A percentile compares a stretch with the other conserved stretches of the same genome.
Evolutionary conservation across 2,888 invertebrate genomes (phyloP).

Genomic region (Melieria omissa): DNA sequence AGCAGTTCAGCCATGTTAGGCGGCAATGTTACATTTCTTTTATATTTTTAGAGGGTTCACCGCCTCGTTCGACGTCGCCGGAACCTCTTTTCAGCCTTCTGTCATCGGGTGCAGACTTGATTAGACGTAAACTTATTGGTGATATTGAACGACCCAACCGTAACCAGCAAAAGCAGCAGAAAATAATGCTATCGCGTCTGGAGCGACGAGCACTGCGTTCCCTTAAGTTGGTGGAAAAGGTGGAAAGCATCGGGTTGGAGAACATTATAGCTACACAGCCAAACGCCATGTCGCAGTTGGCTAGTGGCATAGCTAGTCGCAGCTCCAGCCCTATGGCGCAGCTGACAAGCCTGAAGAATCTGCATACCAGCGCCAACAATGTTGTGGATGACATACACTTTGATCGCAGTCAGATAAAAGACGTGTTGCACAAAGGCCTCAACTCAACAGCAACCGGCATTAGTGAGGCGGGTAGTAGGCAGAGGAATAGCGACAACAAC

Average conservation of each 20-base stretch:
- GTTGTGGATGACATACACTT: constrained; percentile 65
- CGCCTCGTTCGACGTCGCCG: constrained; percentile 68
- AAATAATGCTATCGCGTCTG: constrained; percentile 63
- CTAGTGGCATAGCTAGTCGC: constrained; percentile 70
- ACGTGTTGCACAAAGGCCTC: constrained; percentile 60
- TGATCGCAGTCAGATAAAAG: constrained; percentile 67
- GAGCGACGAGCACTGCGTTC: constrained; percentile 68
- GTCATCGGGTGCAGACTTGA: constrained; percentile 74
- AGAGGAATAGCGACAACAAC: background rate
- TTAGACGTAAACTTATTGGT: constrained; percentile 73
- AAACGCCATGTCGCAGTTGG: constrained; percentile 72
- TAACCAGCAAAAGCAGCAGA: constrained; percentile 60
- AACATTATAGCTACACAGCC: constrained; percentile 75
- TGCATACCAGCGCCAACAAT: constrained; percentile 64
- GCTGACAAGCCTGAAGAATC: constrained; percentile 76
- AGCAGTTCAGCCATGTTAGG: background rate
- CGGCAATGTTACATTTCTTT: background rate
- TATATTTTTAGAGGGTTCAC: constrained; percentile 67
- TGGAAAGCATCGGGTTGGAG: constrained; percentile 76
- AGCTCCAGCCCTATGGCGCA: constrained; percentile 82
- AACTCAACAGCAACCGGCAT: constrained; percentile 34
- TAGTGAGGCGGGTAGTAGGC: background rate
- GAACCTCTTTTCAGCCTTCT: constrained; percentile 70
- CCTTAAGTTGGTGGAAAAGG: constrained; percentile 72
- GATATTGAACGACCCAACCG: constrained; percentile 64